Evolutionary conservation across 2,797 vertebrate species (phyloP).

Genomic region (Linurgus olivaceus): DNA sequence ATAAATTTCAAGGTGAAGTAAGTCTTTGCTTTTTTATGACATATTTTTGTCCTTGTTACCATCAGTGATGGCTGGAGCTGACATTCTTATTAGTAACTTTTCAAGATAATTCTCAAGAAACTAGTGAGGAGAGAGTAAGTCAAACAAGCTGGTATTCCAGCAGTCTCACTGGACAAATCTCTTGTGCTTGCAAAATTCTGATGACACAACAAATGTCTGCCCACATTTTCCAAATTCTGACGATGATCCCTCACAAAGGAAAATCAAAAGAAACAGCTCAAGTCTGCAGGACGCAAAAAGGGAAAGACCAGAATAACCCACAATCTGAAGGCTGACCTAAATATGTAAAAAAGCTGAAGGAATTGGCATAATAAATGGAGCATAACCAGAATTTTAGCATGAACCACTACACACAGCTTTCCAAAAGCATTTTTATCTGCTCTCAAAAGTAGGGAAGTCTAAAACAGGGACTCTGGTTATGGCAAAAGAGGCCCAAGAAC

Average conservation of each 20-base stretch:
- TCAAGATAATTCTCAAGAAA: slow-evolving; percentile 36
- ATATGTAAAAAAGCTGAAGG: neutral
- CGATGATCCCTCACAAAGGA: accelerated
- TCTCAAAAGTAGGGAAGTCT: neutral
- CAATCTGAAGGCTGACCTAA: neutral
- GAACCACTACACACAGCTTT: neutral
- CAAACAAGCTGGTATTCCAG: neutral
- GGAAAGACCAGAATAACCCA: neutral
- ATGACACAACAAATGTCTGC: neutral
- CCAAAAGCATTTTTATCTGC: neutral
- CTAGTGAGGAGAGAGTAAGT: neutral
- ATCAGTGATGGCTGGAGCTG: neutral
- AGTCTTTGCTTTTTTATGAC: neutral
- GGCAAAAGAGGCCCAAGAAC: neutral
- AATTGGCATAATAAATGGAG: neutral
- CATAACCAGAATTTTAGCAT: neutral
- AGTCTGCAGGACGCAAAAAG: neutral
- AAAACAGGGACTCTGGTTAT: neutral
- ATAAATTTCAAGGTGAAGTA: neutral
- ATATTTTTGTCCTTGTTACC: neutral
- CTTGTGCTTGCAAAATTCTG: neutral
- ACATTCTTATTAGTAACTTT: neutral
- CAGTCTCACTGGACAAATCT: neutral
- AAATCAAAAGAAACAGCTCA: neutral
- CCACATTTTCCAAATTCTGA: neutral